Conservation (phyloP, 2,113 vertebrate species). For the Beaufortia kweichowensis region DNA sequence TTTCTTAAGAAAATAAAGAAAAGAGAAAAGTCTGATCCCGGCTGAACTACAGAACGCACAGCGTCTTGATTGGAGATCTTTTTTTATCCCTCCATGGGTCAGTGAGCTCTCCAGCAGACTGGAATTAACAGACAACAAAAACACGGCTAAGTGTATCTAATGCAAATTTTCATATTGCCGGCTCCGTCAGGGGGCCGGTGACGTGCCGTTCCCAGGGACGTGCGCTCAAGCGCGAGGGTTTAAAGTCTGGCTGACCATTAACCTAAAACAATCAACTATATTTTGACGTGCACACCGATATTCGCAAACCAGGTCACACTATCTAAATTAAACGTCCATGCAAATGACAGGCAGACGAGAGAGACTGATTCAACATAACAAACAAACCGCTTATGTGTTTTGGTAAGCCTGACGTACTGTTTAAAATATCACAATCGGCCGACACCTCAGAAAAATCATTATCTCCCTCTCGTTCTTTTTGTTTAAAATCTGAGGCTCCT, state of each 20-base stretch:
- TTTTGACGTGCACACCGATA: constrained; percentile 70
- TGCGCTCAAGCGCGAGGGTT: constrained; percentile 71
- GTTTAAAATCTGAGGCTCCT: constrained; percentile 62
- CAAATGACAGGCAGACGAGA: constrained; percentile 35
- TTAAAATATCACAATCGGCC: neutral
- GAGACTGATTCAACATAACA: neutral
- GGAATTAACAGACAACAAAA: constrained; percentile 80
- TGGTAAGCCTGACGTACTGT: neutral
- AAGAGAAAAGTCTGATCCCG: neutral
- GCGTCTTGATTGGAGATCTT: neutral
- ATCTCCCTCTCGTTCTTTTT: constrained; percentile 49
- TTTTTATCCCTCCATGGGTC: constrained; percentile 65
- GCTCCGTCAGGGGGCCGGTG: constrained; percentile 67
- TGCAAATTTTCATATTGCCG: constrained; percentile 74
- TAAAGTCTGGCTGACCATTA: constrained; percentile 74
- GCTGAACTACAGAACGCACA: neutral
- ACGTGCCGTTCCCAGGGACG: constrained; percentile 59
- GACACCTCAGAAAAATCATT: constrained; percentile 52
- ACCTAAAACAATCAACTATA: constrained; percentile 78
- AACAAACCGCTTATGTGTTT: neutral
- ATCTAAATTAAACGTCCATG: constrained; percentile 59
- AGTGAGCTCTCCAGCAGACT: constrained; percentile 76
- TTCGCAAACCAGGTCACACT: constrained; percentile 71
- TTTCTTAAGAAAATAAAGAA: neutral
- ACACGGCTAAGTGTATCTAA: constrained; percentile 73